Conservation (phyloP, 92 coral and sea anemone genomes). For the Phenganax marumi region DNA sequence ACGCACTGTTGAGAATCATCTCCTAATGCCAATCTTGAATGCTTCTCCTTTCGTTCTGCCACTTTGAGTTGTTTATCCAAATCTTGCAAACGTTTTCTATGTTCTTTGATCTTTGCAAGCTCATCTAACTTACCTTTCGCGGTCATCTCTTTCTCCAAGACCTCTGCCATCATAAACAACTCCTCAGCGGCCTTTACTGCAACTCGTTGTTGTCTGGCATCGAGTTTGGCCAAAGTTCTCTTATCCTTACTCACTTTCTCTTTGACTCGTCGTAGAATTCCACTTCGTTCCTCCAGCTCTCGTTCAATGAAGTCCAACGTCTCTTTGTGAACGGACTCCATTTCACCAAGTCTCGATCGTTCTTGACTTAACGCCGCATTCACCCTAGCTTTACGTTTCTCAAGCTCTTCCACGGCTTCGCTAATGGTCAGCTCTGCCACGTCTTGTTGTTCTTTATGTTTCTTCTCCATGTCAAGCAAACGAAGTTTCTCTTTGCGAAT, state of each 20-base stretch:
- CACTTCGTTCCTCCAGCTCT: slow-evolving; percentile 84
- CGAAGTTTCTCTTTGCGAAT: slow-evolving; percentile 95
- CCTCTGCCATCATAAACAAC: slow-evolving; percentile 91
- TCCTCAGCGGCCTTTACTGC: slow-evolving; percentile 99
- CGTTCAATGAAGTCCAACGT: slow-evolving; percentile 86
- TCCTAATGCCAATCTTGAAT: slow-evolving; percentile 60
- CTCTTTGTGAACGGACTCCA: slow-evolving; percentile 92
- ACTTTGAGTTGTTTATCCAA: slow-evolving; percentile 85
- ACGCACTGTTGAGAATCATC: slow-evolving; percentile 83
- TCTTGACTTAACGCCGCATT: slow-evolving; percentile 81
- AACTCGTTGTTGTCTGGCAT: slow-evolving; percentile 90
- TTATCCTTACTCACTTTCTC: slow-evolving; percentile 94
- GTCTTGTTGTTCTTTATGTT: slow-evolving; percentile 97
- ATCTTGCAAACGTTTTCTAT: slow-evolving; percentile 85
- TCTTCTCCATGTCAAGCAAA: slow-evolving; percentile 91
- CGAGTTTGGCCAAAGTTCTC: slow-evolving; percentile 84
- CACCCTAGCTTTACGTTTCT: slow-evolving; percentile 77
- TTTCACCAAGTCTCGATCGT: slow-evolving; percentile 74
- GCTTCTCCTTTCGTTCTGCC: slow-evolving; percentile 80
- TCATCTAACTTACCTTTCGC: slow-evolving; percentile 92
- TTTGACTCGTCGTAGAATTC: slow-evolving; percentile 87
- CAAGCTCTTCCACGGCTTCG: slow-evolving; percentile 90
- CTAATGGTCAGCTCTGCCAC: slow-evolving; percentile 93
- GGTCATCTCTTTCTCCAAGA: slow-evolving; percentile 95
- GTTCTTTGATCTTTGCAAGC: slow-evolving; percentile 87